Evolutionary conservation across 2,797 vertebrate species (phyloP), one percentile per base, ranked within the genome.

Genomic region (Hozukius guyotensis): DNA sequence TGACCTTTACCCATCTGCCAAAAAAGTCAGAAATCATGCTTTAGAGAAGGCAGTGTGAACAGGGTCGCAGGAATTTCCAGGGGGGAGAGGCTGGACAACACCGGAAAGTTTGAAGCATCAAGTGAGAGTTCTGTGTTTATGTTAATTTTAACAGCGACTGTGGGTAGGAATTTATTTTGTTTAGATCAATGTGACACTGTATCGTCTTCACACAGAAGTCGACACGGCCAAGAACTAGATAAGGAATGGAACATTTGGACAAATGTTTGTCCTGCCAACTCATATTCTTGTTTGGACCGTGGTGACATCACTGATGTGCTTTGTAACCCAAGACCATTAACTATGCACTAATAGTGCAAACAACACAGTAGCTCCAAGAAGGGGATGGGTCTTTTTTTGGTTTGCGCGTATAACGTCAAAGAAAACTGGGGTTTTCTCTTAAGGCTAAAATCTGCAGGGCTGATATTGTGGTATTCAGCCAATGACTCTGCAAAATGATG

Each of bases 121-220:
- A 87, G 82, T 12, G 79, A 85, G 85, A 84, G 56, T 81, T 78
- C 86, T 86, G 88, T 95, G 94, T 96, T 96, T 96, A 95, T 84
- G 80, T 90, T 94, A 61, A 71, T 91, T 92, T 92, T 76, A 88
- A 88, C 92, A 86, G 89, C 78, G 42, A 87, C 85, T 46, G 88
- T 88, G 93, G 94, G 94, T 86, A 94, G 91, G 93, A 89, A 95
- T 94, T 94, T 89, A 89, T 89, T 91, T 94, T 95, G 94, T 96
- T 96, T 94, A 90, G 91, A 93, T 78, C 84, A 78, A 36, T 56
- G 85, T 86, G 89, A 92, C 94, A 91, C 88, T 76, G 90, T 86
- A 87, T 93, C 87, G 71, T 93, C 92, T 89, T 92, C 80, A 88
- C 87, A 60, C 86, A 61, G 88, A 87, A 68, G 91, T 72, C 73